Percentiles rank a stretch among this genome's conserved stretches.
Evolutionary conservation across 1,140 invertebrate genomes (phyloP).

Genomic region (Solenopsis invicta): DNA sequence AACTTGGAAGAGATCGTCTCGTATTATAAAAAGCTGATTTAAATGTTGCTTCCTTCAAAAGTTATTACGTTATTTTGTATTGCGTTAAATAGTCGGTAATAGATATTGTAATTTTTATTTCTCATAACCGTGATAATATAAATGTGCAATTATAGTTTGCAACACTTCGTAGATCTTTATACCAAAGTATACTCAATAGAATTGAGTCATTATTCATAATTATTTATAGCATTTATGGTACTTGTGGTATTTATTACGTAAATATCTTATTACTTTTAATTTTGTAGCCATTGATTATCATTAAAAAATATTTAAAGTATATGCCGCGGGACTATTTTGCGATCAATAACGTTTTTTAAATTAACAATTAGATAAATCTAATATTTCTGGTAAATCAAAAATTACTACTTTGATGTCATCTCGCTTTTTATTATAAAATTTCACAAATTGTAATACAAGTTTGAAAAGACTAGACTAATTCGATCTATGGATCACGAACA

Average conservation of each 20-base stretch:
- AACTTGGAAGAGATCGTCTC: neutral
- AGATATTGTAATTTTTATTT: constrained; percentile 3
- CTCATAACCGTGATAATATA: neutral
- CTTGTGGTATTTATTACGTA: neutral
- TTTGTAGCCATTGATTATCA: neutral
- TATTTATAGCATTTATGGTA: neutral
- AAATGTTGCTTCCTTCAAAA: neutral
- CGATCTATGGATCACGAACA: neutral
- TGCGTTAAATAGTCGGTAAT: neutral
- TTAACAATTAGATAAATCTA: neutral
- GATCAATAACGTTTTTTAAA: constrained; percentile 8
- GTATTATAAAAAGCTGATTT: neutral
- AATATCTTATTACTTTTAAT: neutral
- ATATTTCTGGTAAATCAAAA: neutral
- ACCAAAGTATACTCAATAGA: neutral
- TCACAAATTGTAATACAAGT: neutral
- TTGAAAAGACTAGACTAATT: neutral
- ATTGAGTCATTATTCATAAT: constrained; percentile 11
- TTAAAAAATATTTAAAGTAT: neutral
- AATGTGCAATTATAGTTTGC: neutral
- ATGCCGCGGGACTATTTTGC: neutral
- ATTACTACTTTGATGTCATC: neutral
- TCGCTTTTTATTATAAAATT: neutral
- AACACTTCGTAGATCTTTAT: neutral
- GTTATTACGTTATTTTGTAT: neutral